phyloP scores from a whole-genome alignment of 1,140 invertebrate species.

The Drosophila teissieri region DNA sequence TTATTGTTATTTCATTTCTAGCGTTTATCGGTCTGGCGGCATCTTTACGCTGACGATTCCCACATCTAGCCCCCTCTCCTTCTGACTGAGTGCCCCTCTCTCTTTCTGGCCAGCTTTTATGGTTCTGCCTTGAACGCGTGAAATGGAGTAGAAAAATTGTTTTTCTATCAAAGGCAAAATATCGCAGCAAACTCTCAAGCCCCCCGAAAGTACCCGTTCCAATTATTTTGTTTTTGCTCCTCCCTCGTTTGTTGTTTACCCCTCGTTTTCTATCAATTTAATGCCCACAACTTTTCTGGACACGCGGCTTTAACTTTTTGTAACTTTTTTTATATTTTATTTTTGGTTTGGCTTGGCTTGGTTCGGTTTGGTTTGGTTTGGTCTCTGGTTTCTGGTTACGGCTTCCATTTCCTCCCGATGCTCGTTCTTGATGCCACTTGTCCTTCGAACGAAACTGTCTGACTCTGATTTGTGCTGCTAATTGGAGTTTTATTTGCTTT shows the following conservation, averaged over 20 bases:
- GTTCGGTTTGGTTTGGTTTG: neutral
- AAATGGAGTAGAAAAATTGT: slow-evolving; percentile 83
- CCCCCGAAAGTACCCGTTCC: slow-evolving; percentile 4
- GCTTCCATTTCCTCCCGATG: slow-evolving; percentile 20
- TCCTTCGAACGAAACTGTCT: slow-evolving; percentile 33
- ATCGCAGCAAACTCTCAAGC: slow-evolving; percentile 64
- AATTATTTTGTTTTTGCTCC: slow-evolving; percentile 32
- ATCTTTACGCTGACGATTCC: slow-evolving; percentile 74
- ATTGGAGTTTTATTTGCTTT: slow-evolving; percentile 66
- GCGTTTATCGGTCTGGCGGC: slow-evolving; percentile 74
- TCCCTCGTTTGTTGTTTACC: neutral
- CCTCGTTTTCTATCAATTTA: slow-evolving; percentile 66
- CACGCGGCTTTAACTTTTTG: slow-evolving; percentile 73
- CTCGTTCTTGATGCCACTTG: slow-evolving; percentile 28
- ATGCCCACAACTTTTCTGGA: slow-evolving; percentile 66
- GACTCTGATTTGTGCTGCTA: slow-evolving; percentile 75
- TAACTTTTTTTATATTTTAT: slow-evolving; percentile 18
- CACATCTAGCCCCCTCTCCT: neutral
- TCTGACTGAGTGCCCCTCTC: neutral
- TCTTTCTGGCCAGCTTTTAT: slow-evolving; percentile 27
- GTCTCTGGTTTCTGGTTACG: slow-evolving; percentile 25
- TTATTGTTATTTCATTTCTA: slow-evolving; percentile 82
- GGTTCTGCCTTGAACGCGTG: slow-evolving; percentile 75
- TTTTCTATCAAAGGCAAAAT: slow-evolving; percentile 81
- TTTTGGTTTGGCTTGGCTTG: slow-evolving; percentile 14